Percentiles rank a stretch among this genome's conserved stretches.
These are phyloP conservation scores for Metacarcinus magister DNA, from an alignment of 2,888 invertebrate species.

Conservation along the genomic window DNA sequence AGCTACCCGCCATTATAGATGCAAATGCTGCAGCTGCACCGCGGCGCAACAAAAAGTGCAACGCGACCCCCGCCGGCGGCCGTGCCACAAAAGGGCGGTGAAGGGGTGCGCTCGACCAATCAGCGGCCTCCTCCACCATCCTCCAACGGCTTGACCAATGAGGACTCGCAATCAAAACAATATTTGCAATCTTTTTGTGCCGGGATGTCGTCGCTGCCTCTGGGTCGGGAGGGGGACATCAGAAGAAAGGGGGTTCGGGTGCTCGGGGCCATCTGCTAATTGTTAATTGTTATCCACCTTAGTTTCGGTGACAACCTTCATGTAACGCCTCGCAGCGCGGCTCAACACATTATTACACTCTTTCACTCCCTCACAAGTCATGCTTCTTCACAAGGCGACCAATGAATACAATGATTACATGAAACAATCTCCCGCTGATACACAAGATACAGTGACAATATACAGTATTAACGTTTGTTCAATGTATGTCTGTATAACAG, in stretches of 20 bases:
- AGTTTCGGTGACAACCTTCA: background rate
- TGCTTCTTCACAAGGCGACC: background rate
- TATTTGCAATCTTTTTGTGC: conserved; percentile 52
- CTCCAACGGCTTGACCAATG: background rate
- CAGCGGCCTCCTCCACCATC: background rate
- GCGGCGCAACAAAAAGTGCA: conserved; percentile 73
- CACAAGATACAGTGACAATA: background rate
- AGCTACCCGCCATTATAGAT: conserved; percentile 67
- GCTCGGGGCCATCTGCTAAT: background rate
- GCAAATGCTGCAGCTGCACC: conserved; percentile 76
- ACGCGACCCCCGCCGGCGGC: conserved; percentile 62
- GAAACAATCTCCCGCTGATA: background rate
- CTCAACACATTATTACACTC: background rate
- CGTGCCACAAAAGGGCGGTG: conserved; percentile 64
- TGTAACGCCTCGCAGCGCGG: background rate
- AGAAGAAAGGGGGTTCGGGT: background rate
- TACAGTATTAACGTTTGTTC: background rate
- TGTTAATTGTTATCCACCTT: background rate
- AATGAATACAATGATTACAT: background rate
- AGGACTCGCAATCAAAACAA: background rate
- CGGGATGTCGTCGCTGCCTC: background rate
- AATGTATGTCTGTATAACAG: background rate
- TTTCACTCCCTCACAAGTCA: background rate
- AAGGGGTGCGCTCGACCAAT: conserved; percentile 7
- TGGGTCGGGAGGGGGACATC: background rate